Evolutionary conservation across 2,797 vertebrate species (phyloP).

Genomic region (Cottoperca gobio): DNA sequence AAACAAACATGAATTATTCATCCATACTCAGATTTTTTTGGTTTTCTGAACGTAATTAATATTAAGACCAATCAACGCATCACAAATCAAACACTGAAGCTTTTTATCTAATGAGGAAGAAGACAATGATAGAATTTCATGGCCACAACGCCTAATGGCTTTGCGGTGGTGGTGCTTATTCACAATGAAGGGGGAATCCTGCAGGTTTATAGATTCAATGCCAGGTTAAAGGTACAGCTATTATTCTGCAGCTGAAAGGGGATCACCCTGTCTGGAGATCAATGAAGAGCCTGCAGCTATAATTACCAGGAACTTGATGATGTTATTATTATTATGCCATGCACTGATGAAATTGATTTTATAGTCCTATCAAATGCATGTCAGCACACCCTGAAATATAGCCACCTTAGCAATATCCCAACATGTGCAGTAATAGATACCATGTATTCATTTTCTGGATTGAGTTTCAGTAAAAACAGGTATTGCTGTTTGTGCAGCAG

Average conservation of each 20-base stretch:
- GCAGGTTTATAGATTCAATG: conserved; percentile 81
- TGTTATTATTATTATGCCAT: conserved; percentile 82
- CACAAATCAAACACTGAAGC: conserved; percentile 67
- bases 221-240: conserved; percentile 83
- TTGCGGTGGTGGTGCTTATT: conserved; percentile 58
- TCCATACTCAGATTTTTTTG: conserved; percentile 64
- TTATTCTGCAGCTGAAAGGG: conserved; percentile 82
- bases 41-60: conserved; percentile 69
- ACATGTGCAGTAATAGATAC: conserved; percentile 6
- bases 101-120: conserved; percentile 41
- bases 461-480: conserved; percentile 24
- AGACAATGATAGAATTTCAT: conserved; percentile 56
- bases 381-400: conserved; percentile 49
- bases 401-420: conserved; percentile 28
- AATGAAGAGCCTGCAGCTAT: conserved; percentile 83
- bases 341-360: conserved; percentile 66
- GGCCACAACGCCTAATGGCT: conserved; percentile 56
- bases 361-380: conserved; percentile 50
- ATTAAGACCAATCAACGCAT: conserved; percentile 76
- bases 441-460: conserved; percentile 18
- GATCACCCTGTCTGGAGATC: conserved; percentile 81
- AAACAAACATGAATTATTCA: conserved; percentile 87
- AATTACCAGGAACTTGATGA: conserved; percentile 82
- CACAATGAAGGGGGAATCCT: conserved; percentile 68
- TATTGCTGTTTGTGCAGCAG: conserved; percentile 31